phyloP scores from a whole-genome alignment of 2,113 vertebrate genomes.

The Petaurus breviceps region DNA sequence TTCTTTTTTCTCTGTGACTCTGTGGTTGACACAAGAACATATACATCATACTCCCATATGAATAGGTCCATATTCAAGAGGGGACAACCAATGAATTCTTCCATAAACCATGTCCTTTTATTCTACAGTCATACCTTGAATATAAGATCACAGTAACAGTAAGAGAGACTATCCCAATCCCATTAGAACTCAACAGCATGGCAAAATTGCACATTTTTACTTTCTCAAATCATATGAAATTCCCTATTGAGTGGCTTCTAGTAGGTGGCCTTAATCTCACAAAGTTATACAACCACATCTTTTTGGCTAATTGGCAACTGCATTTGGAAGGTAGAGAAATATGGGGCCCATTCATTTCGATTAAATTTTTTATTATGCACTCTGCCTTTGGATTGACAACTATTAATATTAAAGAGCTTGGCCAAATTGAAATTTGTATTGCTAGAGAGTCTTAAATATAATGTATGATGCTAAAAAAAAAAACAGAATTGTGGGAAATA shows the following conservation, averaged over 20 bases:
- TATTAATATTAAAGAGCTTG: slow-evolving; percentile 90
- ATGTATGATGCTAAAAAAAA: slow-evolving; percentile 86
- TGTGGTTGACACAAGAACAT: background rate
- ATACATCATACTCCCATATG: background rate
- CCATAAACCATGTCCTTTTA: background rate
- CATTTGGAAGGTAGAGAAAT: slow-evolving; percentile 88
- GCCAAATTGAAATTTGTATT: slow-evolving; percentile 87
- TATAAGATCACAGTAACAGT: background rate
- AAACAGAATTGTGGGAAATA: slow-evolving; percentile 81
- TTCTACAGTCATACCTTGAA: background rate
- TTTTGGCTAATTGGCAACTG: slow-evolving; percentile 84
- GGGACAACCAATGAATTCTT: background rate
- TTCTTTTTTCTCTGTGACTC: background rate
- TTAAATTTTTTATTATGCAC: slow-evolving; percentile 84
- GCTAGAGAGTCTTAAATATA: slow-evolving; percentile 87
- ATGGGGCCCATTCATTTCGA: slow-evolving; percentile 86
- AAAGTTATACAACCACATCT: slow-evolving; percentile 79
- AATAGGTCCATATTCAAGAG: background rate
- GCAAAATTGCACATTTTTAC: background rate
- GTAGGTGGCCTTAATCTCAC: slow-evolving; percentile 71
- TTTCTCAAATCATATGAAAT: background rate
- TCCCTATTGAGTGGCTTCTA: slow-evolving; percentile 63
- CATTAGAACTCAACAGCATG: background rate
- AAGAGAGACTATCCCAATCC: background rate
- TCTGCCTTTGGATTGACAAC: slow-evolving; percentile 90